A percentile compares a stretch with the other conserved stretches of the same genome.
These are phyloP conservation scores for Rhinogobius similis DNA, from an alignment of 2,113 vertebrate genomes.

Conservation along the genomic window DNA sequence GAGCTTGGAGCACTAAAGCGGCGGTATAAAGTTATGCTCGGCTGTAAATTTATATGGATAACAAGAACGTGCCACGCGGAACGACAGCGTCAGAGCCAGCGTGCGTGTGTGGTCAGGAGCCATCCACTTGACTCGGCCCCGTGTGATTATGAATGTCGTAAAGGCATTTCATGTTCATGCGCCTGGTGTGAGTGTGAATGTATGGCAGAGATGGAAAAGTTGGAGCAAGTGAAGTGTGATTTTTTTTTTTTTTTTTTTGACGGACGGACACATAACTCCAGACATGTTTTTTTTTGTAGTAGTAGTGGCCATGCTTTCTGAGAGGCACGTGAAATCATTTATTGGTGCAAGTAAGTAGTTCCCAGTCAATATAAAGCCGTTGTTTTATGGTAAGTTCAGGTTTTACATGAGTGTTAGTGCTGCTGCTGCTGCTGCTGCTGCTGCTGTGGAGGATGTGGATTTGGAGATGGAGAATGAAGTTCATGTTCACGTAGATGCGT, in stretches of 20 bases:
- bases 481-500: not conserved
- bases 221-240: not conserved
- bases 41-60: conserved; percentile 45
- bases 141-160: conserved; percentile 37
- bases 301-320: conserved; percentile 5
- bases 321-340: conserved; percentile 54
- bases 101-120: conserved; percentile 46
- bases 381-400: conserved; percentile 21
- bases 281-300: conserved; percentile 42
- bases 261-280: conserved; percentile 18
- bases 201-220: conserved; percentile 8
- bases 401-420: conserved; percentile 29
- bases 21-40: conserved; percentile 52
- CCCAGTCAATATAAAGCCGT: conserved; percentile 31
- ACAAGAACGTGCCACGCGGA: conserved; percentile 46
- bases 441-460: not conserved
- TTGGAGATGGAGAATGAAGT: not conserved
- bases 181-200: not conserved
- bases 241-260: conserved; percentile 8
- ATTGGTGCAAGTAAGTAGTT: conserved; percentile 38
- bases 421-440: not conserved
- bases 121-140: conserved; percentile 37
- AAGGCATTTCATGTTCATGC: conserved; percentile 16
- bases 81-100: conserved; percentile 53
- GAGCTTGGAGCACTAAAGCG: conserved; percentile 20